phyloP scores from a whole-genome alignment of 2,888 invertebrate species.

The Lumbricus terrestris region DNA sequence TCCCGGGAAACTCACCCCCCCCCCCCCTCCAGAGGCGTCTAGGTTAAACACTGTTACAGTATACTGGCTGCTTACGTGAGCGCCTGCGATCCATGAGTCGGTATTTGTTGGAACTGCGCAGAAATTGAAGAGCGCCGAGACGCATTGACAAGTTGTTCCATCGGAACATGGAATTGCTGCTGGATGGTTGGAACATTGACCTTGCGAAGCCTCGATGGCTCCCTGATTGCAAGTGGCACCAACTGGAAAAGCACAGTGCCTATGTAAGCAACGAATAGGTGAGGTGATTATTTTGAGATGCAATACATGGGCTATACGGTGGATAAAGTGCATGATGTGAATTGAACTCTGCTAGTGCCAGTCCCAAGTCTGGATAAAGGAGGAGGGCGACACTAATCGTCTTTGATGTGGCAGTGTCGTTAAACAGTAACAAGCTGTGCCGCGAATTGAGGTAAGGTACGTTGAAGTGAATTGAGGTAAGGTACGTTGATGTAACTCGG shows the following conservation, averaged over 20 bases:
- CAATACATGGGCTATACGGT: background rate
- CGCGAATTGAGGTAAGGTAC: no score
- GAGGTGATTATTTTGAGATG: background rate
- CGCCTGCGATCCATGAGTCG: slow-evolving; percentile 13
- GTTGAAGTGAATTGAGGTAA: background rate
- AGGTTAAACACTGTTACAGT: no score
- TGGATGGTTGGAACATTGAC: slow-evolving; percentile 7
- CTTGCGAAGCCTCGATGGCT: background rate
- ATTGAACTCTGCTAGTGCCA: no score
- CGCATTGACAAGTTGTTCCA: slow-evolving; percentile 16
- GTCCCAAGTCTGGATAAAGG: no score
- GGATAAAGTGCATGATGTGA: background rate
- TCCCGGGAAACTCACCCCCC: no score
- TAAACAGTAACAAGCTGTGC: no score
- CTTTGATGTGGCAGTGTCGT: no score
- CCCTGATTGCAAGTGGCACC: background rate
- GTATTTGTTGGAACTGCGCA: slow-evolving; percentile 16
- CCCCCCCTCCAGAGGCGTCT: no score
- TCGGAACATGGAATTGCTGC: background rate
- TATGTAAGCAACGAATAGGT: background rate
- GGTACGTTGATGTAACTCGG: background rate
- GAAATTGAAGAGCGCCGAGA: slow-evolving; percentile 13
- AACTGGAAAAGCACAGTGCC: background rate
- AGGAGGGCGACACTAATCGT: no score
- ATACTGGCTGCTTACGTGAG: background rate